Evolutionary conservation across 64 coral and sea anemone species (phyloP).

Genomic region (Platygyra sinensis): DNA sequence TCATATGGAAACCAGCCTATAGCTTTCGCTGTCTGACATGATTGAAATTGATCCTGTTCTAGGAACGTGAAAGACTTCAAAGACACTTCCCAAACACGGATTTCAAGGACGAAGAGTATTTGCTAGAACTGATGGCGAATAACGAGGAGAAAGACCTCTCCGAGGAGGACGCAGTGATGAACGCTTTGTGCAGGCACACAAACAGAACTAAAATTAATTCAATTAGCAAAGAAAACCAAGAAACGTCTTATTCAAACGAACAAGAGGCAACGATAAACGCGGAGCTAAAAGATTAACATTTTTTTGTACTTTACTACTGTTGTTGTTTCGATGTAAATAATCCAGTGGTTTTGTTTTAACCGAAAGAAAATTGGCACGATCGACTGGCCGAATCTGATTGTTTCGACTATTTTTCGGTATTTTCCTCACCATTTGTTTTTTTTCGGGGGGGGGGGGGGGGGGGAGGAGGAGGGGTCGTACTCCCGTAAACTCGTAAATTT

Average conservation of each 20-base stretch:
- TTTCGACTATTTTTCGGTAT: too few species aligned
- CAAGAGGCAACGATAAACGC: neutral
- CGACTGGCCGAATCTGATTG: too few species aligned
- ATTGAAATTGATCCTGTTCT: neutral
- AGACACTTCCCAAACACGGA: constrained; percentile 35
- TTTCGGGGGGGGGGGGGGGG: too few species aligned
- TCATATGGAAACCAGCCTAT: too few species aligned
- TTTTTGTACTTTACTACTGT: neutral
- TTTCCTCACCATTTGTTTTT: too few species aligned
- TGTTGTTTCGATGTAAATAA: neutral
- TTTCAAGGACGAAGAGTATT: constrained; percentile 49
- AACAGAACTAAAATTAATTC: constrained; percentile 27
- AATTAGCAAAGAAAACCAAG: neutral
- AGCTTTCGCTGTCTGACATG: neutral
- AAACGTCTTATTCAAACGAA: neutral
- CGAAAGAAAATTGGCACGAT: too few species aligned
- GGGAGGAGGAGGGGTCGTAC: too few species aligned
- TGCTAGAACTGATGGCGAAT: constrained; percentile 35
- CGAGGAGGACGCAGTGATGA: constrained; percentile 8
- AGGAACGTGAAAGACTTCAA: constrained; percentile 42
- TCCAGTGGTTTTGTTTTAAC: neutral
- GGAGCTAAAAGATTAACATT: neutral
- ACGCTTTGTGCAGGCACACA: constrained; percentile 2
- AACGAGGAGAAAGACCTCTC: neutral
- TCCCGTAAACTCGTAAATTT: too few species aligned